Percentiles rank a stretch among this genome's conserved stretches.
Evolutionary conservation across 2,113 vertebrate species (phyloP).

Genomic region (Lathamus discolor): DNA sequence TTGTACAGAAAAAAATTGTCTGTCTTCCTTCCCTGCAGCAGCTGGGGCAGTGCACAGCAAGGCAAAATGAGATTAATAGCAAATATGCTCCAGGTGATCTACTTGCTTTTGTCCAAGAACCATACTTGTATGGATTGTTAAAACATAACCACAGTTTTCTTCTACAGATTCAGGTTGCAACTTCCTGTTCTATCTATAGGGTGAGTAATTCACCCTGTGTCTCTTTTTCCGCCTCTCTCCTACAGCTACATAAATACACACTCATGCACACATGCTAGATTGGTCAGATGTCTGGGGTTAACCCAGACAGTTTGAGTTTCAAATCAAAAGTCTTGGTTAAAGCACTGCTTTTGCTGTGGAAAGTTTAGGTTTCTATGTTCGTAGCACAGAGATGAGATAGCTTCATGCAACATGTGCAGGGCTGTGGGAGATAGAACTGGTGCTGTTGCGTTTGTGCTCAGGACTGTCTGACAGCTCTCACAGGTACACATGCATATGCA

Average conservation of each 20-base stretch:
- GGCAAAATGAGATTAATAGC: not conserved
- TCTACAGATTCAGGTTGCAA: not conserved
- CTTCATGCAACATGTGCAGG: not conserved
- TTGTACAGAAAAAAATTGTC: not conserved
- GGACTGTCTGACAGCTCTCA: not conserved
- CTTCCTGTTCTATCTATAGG: constrained; percentile 46
- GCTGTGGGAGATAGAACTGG: not conserved
- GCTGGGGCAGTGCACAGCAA: accelerated
- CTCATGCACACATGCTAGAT: constrained; percentile 16
- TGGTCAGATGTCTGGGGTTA: constrained; percentile 52
- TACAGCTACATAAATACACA: not conserved
- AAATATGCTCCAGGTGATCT: not conserved
- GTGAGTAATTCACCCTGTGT: not conserved
- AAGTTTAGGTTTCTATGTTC: not conserved
- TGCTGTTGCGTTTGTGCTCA: not conserved
- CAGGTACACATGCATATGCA: not conserved
- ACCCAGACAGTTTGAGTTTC: not conserved
- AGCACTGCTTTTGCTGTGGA: not conserved
- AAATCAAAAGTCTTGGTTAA: not conserved
- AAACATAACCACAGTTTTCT: not conserved
- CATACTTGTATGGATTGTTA: not conserved
- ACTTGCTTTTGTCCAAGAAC: not conserved
- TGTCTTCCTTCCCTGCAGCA: not conserved
- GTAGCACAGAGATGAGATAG: not conserved
- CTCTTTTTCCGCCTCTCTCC: constrained; percentile 19